Evolutionary conservation across 2,113 vertebrate species (phyloP).

Genomic region (Axis porcinus): DNA sequence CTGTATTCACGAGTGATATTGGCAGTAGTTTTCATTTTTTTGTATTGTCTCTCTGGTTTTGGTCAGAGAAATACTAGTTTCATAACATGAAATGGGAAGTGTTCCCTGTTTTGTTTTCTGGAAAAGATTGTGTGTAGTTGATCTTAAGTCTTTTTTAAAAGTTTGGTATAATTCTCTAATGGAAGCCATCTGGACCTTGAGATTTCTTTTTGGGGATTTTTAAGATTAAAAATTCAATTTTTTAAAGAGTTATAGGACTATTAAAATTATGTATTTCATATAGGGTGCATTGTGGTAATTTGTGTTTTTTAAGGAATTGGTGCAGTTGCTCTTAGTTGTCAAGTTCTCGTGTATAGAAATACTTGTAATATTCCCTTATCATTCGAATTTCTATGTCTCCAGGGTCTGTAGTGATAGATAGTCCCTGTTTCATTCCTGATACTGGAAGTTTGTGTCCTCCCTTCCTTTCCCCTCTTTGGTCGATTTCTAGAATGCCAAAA

Average conservation of each 20-base stretch:
- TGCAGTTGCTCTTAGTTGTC: slow-evolving; percentile 20
- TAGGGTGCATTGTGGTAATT: background rate
- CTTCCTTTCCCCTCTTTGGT: background rate
- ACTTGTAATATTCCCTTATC: background rate
- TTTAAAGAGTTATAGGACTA: background rate
- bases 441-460: background rate
- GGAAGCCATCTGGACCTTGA: background rate
- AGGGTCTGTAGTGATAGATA: background rate
- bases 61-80: background rate
- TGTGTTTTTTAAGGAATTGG: background rate
- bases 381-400: background rate
- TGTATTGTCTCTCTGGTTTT: background rate
- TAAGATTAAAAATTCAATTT: slow-evolving; percentile 7
- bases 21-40: background rate
- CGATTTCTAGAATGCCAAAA: background rate
- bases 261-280: background rate
- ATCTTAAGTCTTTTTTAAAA: background rate
- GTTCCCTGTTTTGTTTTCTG: slow-evolving; percentile 2
- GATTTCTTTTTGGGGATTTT: background rate
- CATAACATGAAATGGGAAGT: background rate
- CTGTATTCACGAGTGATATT: background rate
- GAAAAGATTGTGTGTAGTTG: background rate
- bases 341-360: background rate
- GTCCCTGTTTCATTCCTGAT: background rate
- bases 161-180: background rate